Conservation (phyloP, 2,113 vertebrate genomes). For the Corydoras maculifer region DNA sequence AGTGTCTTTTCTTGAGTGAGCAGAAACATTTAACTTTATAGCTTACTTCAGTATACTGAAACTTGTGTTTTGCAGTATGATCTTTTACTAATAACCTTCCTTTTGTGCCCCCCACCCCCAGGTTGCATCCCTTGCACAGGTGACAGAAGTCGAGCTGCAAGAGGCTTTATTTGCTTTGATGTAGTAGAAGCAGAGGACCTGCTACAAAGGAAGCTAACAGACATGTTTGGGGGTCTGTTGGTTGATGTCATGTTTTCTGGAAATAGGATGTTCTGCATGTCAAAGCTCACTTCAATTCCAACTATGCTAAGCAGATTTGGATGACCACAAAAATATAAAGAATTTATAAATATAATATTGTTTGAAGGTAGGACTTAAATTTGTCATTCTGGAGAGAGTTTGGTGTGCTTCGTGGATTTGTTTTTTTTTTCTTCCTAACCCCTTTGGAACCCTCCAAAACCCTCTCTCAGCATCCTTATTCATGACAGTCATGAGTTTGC, state of each 20-base stretch:
- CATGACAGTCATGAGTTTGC: constrained; percentile 88
- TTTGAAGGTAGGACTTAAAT: background rate
- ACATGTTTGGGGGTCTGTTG: constrained; percentile 31
- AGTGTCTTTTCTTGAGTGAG: constrained; percentile 9
- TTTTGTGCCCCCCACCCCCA: constrained; percentile 52
- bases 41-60: no score
- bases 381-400: constrained; percentile 15
- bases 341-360: no score
- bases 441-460: constrained; percentile 2
- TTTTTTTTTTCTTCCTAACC: constrained; percentile 8
- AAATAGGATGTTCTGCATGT: constrained; percentile 30
- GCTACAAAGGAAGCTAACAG: constrained; percentile 41
- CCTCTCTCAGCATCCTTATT: constrained; percentile 33
- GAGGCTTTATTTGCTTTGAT: constrained; percentile 36
- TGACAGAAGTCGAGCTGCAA: constrained; percentile 45
- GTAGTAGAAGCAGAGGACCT: constrained; percentile 36
- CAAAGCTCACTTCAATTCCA: constrained; percentile 35
- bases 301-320: constrained; percentile 45
- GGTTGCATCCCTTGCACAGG: constrained; percentile 57
- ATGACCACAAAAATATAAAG: constrained; percentile 22
- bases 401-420: constrained; percentile 31
- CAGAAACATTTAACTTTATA: background rate
- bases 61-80: no score
- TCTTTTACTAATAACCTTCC: no score
- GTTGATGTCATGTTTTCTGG: constrained; percentile 23